Evolutionary conservation across 2,113 vertebrate species (phyloP).

Genomic region (Larimichthys polyactis): DNA sequence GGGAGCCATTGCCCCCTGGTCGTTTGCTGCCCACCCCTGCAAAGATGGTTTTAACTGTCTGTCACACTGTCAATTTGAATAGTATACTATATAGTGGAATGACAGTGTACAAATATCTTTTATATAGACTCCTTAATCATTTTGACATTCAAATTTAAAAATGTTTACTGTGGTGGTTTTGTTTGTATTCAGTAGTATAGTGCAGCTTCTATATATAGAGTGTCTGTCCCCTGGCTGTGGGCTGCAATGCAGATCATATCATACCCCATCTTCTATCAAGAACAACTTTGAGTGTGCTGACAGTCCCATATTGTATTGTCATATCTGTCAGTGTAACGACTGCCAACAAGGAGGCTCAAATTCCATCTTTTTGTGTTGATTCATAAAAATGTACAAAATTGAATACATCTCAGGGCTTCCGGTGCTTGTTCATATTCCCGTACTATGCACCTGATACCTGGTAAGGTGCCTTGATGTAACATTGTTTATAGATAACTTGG

Average conservation of each 20-base stretch:
- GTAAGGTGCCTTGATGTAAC: conserved; percentile 61
- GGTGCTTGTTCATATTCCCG: conserved; percentile 32
- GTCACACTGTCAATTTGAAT: neutral
- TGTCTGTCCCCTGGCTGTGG: conserved; percentile 14
- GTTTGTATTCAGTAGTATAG: conserved; percentile 24
- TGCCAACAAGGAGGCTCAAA: conserved; percentile 42
- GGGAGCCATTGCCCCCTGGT: no score
- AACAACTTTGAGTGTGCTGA: conserved; percentile 25
- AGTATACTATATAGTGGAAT: neutral
- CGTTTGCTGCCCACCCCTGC: neutral
- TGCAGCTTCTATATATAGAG: conserved; percentile 26
- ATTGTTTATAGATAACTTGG: conserved; percentile 69
- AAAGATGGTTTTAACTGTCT: neutral
- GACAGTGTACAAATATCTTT: conserved; percentile 12
- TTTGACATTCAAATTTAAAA: conserved; percentile 26
- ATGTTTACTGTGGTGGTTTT: conserved; percentile 21
- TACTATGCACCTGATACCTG: conserved; percentile 64
- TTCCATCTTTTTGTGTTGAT: conserved; percentile 57
- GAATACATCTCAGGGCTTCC: conserved; percentile 42
- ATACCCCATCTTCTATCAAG: conserved; percentile 23
- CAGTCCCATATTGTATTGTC: conserved; percentile 30
- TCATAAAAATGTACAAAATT: conserved; percentile 62
- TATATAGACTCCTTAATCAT: conserved; percentile 18
- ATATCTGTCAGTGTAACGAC: conserved; percentile 39
- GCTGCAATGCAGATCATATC: conserved; percentile 37